These are phyloP conservation scores for Eupithecia abbreviata DNA, from an alignment of 2,888 invertebrate species.

Conservation along the genomic window DNA sequence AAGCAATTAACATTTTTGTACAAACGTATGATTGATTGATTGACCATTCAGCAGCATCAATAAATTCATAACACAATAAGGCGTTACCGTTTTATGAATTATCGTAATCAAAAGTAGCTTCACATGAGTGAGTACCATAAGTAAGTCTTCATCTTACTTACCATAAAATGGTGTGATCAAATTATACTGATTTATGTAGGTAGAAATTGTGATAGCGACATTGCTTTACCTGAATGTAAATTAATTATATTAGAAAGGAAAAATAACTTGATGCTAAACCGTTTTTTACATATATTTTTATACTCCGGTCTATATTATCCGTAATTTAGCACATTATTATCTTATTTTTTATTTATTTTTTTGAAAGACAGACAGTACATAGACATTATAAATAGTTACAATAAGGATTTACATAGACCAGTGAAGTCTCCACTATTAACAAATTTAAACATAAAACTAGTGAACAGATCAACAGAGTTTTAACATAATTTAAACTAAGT, in stretches of 20 bases:
- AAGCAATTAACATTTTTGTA: constrained; percentile 5
- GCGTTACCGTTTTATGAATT: constrained; percentile 23
- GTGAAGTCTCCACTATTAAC: too few species aligned
- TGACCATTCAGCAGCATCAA: constrained; percentile 21
- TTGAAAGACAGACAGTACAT: too few species aligned
- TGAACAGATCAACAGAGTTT: too few species aligned
- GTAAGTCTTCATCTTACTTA: not conserved
- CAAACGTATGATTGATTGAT: constrained; percentile 30
- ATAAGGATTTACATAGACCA: too few species aligned
- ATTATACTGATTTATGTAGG: not conserved
- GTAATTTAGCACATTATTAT: too few species aligned
- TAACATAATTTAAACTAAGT: too few species aligned
- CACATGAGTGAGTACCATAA: not conserved
- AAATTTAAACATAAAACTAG: too few species aligned
- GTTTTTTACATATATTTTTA: not conserved
- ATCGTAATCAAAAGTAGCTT: constrained; percentile 12
- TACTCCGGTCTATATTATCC: too few species aligned
- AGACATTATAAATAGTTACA: too few species aligned
- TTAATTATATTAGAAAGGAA: not conserved
- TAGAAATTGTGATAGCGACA: not conserved
- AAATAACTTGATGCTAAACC: not conserved
- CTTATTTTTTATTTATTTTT: too few species aligned
- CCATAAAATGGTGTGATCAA: not conserved
- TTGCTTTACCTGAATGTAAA: not conserved
- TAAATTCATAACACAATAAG: constrained; percentile 19